phyloP scores from a whole-genome alignment of 2,888 invertebrate genomes.

The Drosophila rellima region DNA sequence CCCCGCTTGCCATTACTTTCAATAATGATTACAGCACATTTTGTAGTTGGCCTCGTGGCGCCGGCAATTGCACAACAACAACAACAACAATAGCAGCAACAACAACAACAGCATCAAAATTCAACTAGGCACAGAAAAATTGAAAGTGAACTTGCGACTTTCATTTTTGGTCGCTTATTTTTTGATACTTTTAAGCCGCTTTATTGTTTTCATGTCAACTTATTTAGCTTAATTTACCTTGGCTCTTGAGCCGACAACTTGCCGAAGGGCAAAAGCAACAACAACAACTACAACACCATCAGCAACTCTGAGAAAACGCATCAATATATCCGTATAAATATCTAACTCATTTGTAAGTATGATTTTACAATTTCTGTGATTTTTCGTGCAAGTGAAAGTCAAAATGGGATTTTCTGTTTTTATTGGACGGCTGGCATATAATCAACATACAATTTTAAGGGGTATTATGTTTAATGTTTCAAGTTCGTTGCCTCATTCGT shows the following conservation, averaged over 20 bases:
- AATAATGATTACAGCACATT: conserved; percentile 73
- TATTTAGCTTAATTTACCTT: conserved; percentile 75
- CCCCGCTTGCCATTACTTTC: conserved; percentile 41
- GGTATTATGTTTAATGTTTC: conserved; percentile 51
- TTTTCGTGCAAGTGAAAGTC: conserved; percentile 66
- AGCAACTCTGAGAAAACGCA: conserved; percentile 25
- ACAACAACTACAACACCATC: conserved; percentile 12
- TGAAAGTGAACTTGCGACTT: conserved; percentile 80
- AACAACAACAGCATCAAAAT: conserved; percentile 25
- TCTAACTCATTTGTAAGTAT: conserved; percentile 58
- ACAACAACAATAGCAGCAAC: conserved; percentile 30
- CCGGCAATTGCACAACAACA: conserved; percentile 77
- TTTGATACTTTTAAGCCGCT: conserved; percentile 73
- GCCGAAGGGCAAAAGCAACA: conserved; percentile 52
- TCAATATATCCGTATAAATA: conserved; percentile 15
- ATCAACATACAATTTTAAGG: conserved; percentile 44
- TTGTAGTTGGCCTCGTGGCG: conserved; percentile 75
- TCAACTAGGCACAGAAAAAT: conserved; percentile 54
- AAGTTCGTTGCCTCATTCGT: conserved; percentile 61
- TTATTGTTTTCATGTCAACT: conserved; percentile 76
- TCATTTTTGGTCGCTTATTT: conserved; percentile 63
- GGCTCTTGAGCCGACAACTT: conserved; percentile 49
- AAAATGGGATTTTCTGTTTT: conserved; percentile 14
- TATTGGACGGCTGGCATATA: conserved; percentile 15
- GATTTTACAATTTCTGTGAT: conserved; percentile 52